Evolutionary conservation across 2,888 invertebrate species (phyloP).

Genomic region (Eilema depressum): DNA sequence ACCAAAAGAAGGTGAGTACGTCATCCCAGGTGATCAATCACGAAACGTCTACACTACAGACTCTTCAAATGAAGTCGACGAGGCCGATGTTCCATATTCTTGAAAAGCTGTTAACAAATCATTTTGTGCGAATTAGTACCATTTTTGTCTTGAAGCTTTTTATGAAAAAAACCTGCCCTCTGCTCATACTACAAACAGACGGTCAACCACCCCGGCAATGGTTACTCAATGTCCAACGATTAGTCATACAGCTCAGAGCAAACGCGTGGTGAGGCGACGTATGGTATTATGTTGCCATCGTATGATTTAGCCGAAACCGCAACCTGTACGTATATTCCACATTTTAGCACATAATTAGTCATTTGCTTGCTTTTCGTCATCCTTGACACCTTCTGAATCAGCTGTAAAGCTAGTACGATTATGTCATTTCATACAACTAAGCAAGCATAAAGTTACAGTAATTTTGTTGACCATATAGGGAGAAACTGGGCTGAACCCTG

Average conservation of each 20-base stretch:
- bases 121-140: conserved; percentile 57
- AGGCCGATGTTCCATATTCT: conserved; percentile 66
- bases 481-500: conserved; percentile 55
- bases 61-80: conserved; percentile 47
- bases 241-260: conserved; percentile 73
- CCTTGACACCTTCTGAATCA: conserved; percentile 11
- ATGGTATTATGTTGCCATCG: conserved; percentile 66
- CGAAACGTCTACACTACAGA: conserved; percentile 45
- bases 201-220: conserved; percentile 79
- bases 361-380: conserved; percentile 11
- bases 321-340: conserved; percentile 55
- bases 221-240: conserved; percentile 81
- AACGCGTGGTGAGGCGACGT: conserved; percentile 72
- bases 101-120: conserved; percentile 44
- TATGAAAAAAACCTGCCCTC: conserved; percentile 71
- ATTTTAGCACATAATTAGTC: conserved; percentile 35
- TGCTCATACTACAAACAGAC: conserved; percentile 70
- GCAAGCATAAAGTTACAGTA: conserved; percentile 25
- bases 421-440: conserved; percentile 22
- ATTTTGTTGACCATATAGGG: conserved; percentile 30
- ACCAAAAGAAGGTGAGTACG: conserved; percentile 74
- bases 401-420: conserved; percentile 26
- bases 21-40: conserved; percentile 66
- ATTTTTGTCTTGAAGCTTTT: conserved; percentile 54
- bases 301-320: conserved; percentile 64